Evolutionary conservation across 2,888 invertebrate species (phyloP), one percentile per base, ranked within the genome.

Genomic region (Phymatocera aterrima): DNA sequence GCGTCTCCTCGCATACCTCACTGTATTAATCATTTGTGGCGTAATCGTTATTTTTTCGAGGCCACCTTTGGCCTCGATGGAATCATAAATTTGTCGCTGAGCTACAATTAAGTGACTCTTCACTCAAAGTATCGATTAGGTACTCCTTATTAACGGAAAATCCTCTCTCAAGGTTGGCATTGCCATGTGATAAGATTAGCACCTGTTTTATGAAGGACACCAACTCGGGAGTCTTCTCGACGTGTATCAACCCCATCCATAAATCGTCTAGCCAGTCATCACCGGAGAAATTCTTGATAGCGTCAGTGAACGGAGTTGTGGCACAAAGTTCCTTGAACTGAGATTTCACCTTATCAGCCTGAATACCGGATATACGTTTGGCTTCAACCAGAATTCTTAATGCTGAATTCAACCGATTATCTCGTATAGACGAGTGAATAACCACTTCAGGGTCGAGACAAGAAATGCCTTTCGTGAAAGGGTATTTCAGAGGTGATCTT

Each of bases 131-230:
- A 24, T 82, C 83, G 21, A 81, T 57, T 37, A 84, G 74, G 64
- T 82, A 82, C 61, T 83, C 82, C 64, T 80, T 79, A 77, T 83
- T 83, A 1, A 83, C 72, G 8, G 83, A 83, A 77, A 85, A 85
- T 3, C 83, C 83, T 65, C 83, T 79, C 81, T 85, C 82, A 2
- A 84, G 79, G 46, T 79, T 79, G 3, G 83, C 84, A 60, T 84
- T 83, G 15, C 83, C 83, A 78, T 84, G 82, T 15, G 81, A 83
- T 48, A 85, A 57, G 68, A 81, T 81, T 2, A 78, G n/a, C 8
- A 83, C 61, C n/a, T 80, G 68, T 79, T 79, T 78, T 15, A 83
- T n/a, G 57, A 82, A 79, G 48, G 54, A 10, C 28, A 37, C 46
- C n/a, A 82, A 60, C 12, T 60, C 60, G 1, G 28, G 28, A n/a